Evolutionary conservation across 2,888 invertebrate genomes (phyloP).

Genomic region (Siphonodentalium dalli): DNA sequence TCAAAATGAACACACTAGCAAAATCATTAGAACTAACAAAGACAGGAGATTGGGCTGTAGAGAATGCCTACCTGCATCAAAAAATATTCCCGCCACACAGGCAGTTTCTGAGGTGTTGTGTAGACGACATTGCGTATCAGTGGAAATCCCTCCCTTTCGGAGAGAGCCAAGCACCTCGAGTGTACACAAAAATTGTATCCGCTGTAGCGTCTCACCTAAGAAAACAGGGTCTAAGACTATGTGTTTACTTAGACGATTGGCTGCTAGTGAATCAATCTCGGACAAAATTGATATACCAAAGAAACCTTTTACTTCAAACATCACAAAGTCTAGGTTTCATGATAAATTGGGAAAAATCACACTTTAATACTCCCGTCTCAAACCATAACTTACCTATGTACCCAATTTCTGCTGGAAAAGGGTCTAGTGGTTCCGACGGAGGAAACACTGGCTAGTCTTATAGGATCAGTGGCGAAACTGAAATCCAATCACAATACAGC

Average conservation of each 20-base stretch:
- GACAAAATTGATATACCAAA: conserved; percentile 7
- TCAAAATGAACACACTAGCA: conserved; percentile 25
- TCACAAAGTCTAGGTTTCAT: conserved; percentile 20
- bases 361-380: too few species aligned
- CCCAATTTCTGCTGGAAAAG: too few species aligned
- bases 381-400: too few species aligned
- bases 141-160: too few species aligned
- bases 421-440: too few species aligned
- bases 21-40: conserved; percentile 18
- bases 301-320: conserved; percentile 5
- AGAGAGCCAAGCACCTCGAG: too few species aligned
- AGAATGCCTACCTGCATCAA: conserved; percentile 20
- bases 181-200: conserved; percentile 22
- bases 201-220: conserved; percentile 20
- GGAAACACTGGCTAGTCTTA: too few species aligned
- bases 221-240: conserved; percentile 12
- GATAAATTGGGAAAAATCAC: conserved; percentile 24
- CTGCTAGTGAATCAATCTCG: conserved; percentile 8
- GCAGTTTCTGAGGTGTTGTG: too few species aligned
- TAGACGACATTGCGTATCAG: too few species aligned
- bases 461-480: too few species aligned
- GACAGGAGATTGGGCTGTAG: conserved; percentile 18
- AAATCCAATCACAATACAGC: too few species aligned
- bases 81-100: conserved; percentile 11
- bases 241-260: conserved; percentile 30